Evolutionary conservation across 2,113 vertebrate species (phyloP).

Genomic region (Clinocottus analis): DNA sequence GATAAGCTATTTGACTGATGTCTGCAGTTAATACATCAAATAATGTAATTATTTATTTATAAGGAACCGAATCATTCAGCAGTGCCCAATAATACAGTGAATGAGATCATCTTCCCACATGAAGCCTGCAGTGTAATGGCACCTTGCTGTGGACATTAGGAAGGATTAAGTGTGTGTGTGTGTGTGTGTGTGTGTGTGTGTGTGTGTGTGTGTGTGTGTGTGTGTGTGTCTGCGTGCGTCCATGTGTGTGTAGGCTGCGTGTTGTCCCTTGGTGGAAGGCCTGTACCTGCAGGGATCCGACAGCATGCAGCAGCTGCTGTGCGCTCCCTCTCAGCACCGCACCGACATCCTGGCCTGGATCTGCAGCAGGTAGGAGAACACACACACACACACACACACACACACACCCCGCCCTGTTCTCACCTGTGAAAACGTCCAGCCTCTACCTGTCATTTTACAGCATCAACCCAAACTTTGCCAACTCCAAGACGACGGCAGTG

Average conservation of each 20-base stretch:
- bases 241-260: constrained; percentile 75
- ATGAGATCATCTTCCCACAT: not conserved
- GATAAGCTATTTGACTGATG: not conserved
- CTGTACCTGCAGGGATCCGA: constrained; percentile 82
- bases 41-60: not conserved
- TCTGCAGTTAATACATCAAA: not conserved
- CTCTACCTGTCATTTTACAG: constrained; percentile 45
- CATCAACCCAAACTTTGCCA: constrained; percentile 71
- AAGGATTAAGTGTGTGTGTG: no score
- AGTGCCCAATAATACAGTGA: no score
- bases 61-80: not conserved
- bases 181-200: no score
- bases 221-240: no score
- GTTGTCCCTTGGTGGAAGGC: constrained; percentile 85
- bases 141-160: not conserved
- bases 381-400: no score
- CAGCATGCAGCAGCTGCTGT: constrained; percentile 86
- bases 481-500: constrained; percentile 56
- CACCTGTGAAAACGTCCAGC: not conserved
- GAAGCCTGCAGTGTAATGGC: no score
- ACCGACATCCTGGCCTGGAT: constrained; percentile 89
- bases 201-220: no score
- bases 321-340: constrained; percentile 85
- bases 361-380: constrained; percentile 78
- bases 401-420: not conserved